Base-by-base conservation (phyloP, 1,140 invertebrate genomes). In the Ctenoplectra terminalis region DNA sequence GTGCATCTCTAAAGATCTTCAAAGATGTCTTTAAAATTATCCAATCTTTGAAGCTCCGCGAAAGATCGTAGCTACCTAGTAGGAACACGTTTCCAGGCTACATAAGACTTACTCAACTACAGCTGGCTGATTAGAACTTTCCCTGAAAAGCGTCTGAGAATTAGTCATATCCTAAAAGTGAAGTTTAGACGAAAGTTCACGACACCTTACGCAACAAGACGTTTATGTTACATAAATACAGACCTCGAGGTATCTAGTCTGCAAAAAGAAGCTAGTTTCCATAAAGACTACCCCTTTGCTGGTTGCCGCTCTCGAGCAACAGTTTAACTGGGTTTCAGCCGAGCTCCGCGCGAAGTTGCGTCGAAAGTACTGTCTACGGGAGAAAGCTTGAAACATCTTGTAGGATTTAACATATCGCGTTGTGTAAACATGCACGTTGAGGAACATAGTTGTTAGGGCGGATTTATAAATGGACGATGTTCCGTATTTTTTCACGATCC, bases 191-290 rank as follows among this genome's bases (percentile, higher is more conserved):
- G 64, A 26, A 70, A 52, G 20, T 15, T 37, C 23, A 8, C 11
- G 48, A 54, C 31, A n/a, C 54, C 31, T 54, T 70, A 11, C 67
- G 48, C 11, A 29, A 11, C 17, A n/a, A 20, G 43, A 31, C 23
- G n/a, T 70, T 70, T 54, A 54, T 54, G 50, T 23, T 37, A 31
- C 31, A 56, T 46, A 67, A 76, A 67, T 76, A 76, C 40, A 26
- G 43, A 40, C n/a, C 72, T 31, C 23, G 13, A 7, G 48, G 61
- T 43, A 76, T 64, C 61, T 37, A 17, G n/a, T 23, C n/a, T 6
- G 63, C 37, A 76, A 76, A 56, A 67, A 52, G 60, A 17, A 66
- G 29, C 48, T 29, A 76, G 20, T 76, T 76, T 67, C 74, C 26
- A 70, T 37, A 7, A 17, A 20, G 20, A 23, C 40, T 26, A 34